Base-by-base conservation (phyloP, 2,888 invertebrate species). In the Corbicula japonica region DNA sequence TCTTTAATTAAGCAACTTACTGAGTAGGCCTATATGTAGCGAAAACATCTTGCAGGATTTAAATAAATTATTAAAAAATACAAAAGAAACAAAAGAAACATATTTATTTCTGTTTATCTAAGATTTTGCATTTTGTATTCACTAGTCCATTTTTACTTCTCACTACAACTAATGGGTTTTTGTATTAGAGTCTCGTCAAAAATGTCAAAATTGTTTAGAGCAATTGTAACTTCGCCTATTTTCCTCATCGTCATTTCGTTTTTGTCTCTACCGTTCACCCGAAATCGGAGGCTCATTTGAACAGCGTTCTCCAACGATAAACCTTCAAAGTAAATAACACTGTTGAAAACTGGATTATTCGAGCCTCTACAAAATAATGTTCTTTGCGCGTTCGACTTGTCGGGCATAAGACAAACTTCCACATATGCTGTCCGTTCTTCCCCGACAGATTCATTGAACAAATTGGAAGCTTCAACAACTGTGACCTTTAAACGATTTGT, bases 401-500 rank as follows among this genome's bases (percentile, higher is more conserved):
- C 74, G 5, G 79, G 79, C 60, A 79, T 62, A 1, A 79, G 65
- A 52, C 71, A 75, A 3, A 66, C 66, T 28, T 75, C 74, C n/a
- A 68, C 65, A 34, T 58, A 65, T 10, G 46, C 52, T 1, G 58
- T 58, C 8, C 60, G 38, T 4, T 60, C 66, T 6, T 21, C 52
- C n/a, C 35, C 62, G 10, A 32, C 35, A 8, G 30, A n/a, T 3
- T 38, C 32, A n/a, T 61, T 54, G 34, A 74, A 63, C 6, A 74
- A 44, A 56, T 79, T 79, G 30, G 48, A 30, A 6, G 61, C 74
- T 1, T 60, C 34, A 30, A 35, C 38, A 35, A 79, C 65, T 1
- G 75, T 75, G 6, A 79, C 79, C 30, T 79, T 74, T 6, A 79
- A 41, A 38, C 75, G 18, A 50, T 75, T 71, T 10, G 79, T 71